Evolutionary conservation across 2,113 vertebrate genomes (phyloP), one percentile per base, ranked within the genome.

Genomic region (Aspidoscelis tigris): DNA sequence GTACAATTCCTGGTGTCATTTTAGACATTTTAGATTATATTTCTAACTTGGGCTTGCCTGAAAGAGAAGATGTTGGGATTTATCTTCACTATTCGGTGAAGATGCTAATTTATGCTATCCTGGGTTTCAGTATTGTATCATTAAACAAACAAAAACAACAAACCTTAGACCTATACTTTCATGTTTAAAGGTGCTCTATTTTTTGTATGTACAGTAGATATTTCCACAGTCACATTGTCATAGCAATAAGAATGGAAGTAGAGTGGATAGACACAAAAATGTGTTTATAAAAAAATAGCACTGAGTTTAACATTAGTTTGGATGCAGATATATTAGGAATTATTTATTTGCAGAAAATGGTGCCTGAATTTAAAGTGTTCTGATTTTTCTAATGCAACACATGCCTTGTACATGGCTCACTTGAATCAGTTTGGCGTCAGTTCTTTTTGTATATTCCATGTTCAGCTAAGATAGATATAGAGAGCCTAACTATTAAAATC

Each of bases 201-300:
- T 96, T 97, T 96, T 95, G 96, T 97, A 96, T 95, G 96, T 96
- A 96, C 94, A 95, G 95, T 98, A 97, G 96, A 96, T 96, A 94
- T 94, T 96, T 96, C 95, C 96, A 97, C 96, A 96, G 96, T 97
- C 95, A 96, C 96, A 92, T 95, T 95, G 97, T 97, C 96, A 96
- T 99, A 98, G 98, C 98, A 99, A 98, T 99, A 99, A 98, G 94
- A 91, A 93, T 94, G 90, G 94, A 96, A 94, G 94, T 95, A 95
- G 95, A 94, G 94, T 89, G 70, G 89, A 84, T 96, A 96, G 96
- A 95, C 91, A 91, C 89, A 88, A 94, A 96, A 95, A 96, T 95
- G 95, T 95, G 93, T 95, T 93, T 89, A 89, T 84, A 91, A 89
- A 93, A 33, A 93, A 83, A 92, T 96, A 96, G 95, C 97, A 96